These are phyloP conservation scores for Phyllotreta cruciferae DNA, from an alignment of 2,888 invertebrate genomes.

Conservation along the genomic window DNA sequence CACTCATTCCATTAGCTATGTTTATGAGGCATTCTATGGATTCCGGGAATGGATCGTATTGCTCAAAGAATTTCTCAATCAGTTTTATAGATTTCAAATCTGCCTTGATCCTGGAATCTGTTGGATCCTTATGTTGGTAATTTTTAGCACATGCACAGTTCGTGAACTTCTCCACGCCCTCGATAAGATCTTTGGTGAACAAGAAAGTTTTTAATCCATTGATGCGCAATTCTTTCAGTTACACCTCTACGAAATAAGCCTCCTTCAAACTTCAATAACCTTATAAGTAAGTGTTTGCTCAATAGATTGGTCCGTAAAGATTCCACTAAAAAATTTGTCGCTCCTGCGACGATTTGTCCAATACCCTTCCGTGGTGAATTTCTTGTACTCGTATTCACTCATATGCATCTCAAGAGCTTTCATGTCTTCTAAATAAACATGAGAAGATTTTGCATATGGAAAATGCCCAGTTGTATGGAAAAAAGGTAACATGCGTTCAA, in stretches of 20 bases:
- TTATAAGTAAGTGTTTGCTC: constrained; percentile 29
- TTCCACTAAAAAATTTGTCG: constrained; percentile 24
- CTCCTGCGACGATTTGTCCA: constrained; percentile 21
- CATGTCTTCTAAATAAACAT: constrained; percentile 26
- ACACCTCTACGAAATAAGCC: constrained; percentile 27
- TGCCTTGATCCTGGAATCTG: constrained; percentile 24
- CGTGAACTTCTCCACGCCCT: constrained; percentile 22
- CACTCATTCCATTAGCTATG: constrained; percentile 26
- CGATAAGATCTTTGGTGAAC: constrained; percentile 27
- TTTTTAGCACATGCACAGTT: constrained; percentile 13
- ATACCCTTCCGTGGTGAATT: constrained; percentile 20
- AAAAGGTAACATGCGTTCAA: constrained; percentile 30
- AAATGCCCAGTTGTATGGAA: constrained; percentile 35
- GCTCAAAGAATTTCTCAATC: constrained; percentile 22
- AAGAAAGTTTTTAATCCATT: constrained; percentile 29
- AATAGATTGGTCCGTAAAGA: constrained; percentile 35
- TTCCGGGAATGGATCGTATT: constrained; percentile 24
- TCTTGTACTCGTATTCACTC: constrained; percentile 15
- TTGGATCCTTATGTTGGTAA: constrained; percentile 27
- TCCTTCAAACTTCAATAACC: constrained; percentile 22
- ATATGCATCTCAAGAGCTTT: constrained; percentile 13
- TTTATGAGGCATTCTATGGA: constrained; percentile 20
- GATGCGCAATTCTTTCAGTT: constrained; percentile 24
- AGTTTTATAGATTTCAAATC: constrained; percentile 20
- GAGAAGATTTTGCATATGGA: constrained; percentile 30